Conservation (phyloP, 2,797 vertebrate genomes). For the Columba guinea region DNA sequence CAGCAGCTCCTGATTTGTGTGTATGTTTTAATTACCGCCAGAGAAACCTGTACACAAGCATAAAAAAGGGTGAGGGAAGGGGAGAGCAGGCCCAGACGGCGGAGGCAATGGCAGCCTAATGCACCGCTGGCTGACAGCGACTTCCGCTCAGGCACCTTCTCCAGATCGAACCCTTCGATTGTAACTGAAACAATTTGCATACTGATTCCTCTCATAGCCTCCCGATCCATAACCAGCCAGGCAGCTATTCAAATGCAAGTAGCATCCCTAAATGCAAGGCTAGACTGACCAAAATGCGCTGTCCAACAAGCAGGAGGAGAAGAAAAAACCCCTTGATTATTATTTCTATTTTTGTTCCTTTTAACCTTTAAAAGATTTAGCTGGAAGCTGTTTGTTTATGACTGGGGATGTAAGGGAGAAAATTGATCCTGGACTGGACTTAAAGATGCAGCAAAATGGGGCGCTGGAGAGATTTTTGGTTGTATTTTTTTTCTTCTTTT, state of each 20-base stretch:
- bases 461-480: constrained; percentile 70
- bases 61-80: constrained; percentile 49
- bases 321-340: constrained; percentile 51
- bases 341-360: constrained; percentile 61
- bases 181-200: constrained; percentile 99
- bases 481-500: neutral
- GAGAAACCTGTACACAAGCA: constrained; percentile 70
- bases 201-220: constrained; percentile 93
- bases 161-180: constrained; percentile 99
- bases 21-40: constrained; percentile 71
- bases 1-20: constrained; percentile 65
- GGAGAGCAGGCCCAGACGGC: constrained; percentile 67
- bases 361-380: constrained; percentile 75
- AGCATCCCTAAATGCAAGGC: constrained; percentile 86
- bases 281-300: constrained; percentile 78
- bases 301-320: constrained; percentile 63
- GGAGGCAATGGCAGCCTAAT: constrained; percentile 80
- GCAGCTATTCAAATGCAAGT: constrained; percentile 94
- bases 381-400: constrained; percentile 79
- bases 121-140: constrained; percentile 90
- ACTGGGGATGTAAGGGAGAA: constrained; percentile 73
- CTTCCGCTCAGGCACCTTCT: constrained; percentile 82
- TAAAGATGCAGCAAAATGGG: constrained; percentile 75
- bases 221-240: constrained; percentile 92
- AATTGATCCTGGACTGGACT: constrained; percentile 79